phyloP scores from a whole-genome alignment of 2,113 vertebrate species.

The Onychostoma macrolepis region DNA sequence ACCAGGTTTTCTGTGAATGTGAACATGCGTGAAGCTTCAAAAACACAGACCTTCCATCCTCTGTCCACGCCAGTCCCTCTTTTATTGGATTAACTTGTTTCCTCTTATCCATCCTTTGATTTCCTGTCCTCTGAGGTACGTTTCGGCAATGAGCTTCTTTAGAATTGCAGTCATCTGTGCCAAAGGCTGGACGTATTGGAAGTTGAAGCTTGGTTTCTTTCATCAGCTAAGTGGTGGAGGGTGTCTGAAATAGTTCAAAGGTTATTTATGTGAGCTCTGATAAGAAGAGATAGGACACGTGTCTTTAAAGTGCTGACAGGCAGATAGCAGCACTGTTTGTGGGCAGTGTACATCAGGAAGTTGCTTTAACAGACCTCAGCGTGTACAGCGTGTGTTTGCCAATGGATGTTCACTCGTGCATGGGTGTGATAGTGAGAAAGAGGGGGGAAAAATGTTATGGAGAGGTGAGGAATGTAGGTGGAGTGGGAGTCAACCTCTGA shows the following conservation, averaged over 20 bases:
- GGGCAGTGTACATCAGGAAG: constrained; percentile 48
- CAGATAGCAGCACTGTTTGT: background rate
- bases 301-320: constrained; percentile 36
- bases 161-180: background rate
- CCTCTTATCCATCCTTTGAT: constrained; percentile 62
- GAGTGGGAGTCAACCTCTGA: constrained; percentile 17
- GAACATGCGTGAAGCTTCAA: background rate
- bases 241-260: constrained; percentile 12
- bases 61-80: background rate
- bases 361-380: constrained; percentile 9
- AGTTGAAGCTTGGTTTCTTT: constrained; percentile 12
- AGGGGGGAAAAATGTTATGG: background rate
- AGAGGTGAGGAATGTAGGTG: constrained; percentile 25
- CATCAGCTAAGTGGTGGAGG: background rate
- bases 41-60: background rate
- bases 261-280: constrained; percentile 32
- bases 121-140: constrained; percentile 60
- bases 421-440: background rate
- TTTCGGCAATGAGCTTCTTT: background rate
- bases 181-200: background rate
- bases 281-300: background rate
- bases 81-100: constrained; percentile 61
- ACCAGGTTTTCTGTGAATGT: background rate
- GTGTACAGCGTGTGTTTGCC: background rate
- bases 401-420: constrained; percentile 6